These are phyloP conservation scores for Nasonia giraulti DNA, from an alignment of 1,140 invertebrate genomes.

Conservation along the genomic window DNA sequence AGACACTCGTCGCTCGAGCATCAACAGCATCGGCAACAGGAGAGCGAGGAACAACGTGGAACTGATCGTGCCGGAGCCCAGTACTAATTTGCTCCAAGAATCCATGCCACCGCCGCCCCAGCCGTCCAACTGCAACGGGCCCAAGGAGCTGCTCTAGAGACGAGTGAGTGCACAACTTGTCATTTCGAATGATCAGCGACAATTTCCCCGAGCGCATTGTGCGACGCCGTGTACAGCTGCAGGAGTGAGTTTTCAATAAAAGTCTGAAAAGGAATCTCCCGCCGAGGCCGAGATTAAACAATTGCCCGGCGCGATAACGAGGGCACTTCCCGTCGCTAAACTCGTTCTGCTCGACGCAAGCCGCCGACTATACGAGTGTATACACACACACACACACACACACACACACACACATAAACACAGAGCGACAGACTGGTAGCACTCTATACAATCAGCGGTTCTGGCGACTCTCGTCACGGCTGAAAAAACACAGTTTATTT, in stretches of 20 bases:
- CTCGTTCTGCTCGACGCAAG: slow-evolving; percentile 50
- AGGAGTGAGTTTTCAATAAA: background rate
- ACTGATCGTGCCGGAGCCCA: background rate
- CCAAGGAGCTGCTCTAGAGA: slow-evolving; percentile 38
- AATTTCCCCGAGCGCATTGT: too few species aligned
- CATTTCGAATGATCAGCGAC: too few species aligned
- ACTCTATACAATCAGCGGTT: slow-evolving; percentile 10
- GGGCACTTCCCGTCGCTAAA: slow-evolving; percentile 62
- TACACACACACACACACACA: background rate
- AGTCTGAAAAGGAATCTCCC: background rate
- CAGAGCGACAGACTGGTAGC: background rate
- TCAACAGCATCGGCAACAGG: slow-evolving; percentile 52
- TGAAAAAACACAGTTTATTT: background rate
- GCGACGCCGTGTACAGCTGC: too few species aligned
- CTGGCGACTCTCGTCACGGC: background rate
- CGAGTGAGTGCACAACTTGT: slow-evolving; percentile 7
- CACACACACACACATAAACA: background rate
- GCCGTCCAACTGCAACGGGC: background rate
- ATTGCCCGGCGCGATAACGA: slow-evolving; percentile 64
- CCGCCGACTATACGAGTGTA: background rate
- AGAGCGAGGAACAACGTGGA: slow-evolving; percentile 40
- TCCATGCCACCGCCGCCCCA: background rate
- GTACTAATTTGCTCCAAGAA: background rate
- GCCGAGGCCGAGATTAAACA: slow-evolving; percentile 60
- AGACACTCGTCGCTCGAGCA: slow-evolving; percentile 46